These are phyloP conservation scores for Ceyx margarethae DNA, from an alignment of 2,113 vertebrate species.

Conservation along the genomic window DNA sequence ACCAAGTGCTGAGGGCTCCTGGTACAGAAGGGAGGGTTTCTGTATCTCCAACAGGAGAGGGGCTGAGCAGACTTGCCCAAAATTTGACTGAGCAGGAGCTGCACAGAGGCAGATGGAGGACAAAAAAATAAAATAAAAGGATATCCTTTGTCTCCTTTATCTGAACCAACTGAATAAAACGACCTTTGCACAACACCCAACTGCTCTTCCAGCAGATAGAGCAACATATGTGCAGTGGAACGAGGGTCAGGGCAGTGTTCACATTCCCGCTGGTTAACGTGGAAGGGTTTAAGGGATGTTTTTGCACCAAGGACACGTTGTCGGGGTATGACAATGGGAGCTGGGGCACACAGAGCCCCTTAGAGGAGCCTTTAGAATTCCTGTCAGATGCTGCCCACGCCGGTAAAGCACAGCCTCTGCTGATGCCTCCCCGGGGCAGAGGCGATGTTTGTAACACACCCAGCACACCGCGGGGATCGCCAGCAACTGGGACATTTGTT, in stretches of 20 bases:
- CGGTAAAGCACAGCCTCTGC: background rate
- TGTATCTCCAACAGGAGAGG: background rate
- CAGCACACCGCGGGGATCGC: background rate
- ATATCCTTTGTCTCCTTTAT: background rate
- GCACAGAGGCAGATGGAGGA: background rate
- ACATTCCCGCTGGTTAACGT: background rate
- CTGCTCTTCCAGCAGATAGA: background rate
- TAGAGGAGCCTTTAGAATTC: background rate
- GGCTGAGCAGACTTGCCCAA: background rate
- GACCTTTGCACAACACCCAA: background rate
- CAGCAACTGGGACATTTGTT: conserved; percentile 22
- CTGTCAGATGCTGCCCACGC: background rate
- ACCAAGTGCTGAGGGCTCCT: background rate
- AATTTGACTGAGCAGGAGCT: background rate
- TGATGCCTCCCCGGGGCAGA: background rate
- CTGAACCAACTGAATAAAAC: background rate
- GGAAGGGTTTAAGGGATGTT: background rate
- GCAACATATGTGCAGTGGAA: accelerated
- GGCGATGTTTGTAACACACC: background rate
- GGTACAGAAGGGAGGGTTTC: accelerated
- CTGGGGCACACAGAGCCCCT: background rate
- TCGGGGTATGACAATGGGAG: background rate
- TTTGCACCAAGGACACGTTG: background rate
- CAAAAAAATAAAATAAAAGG: background rate
- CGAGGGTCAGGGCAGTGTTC: background rate